Evolutionary conservation across 2,888 invertebrate genomes (phyloP), one percentile per base, ranked within the genome.

Genomic region (Aphodius sticticus): DNA sequence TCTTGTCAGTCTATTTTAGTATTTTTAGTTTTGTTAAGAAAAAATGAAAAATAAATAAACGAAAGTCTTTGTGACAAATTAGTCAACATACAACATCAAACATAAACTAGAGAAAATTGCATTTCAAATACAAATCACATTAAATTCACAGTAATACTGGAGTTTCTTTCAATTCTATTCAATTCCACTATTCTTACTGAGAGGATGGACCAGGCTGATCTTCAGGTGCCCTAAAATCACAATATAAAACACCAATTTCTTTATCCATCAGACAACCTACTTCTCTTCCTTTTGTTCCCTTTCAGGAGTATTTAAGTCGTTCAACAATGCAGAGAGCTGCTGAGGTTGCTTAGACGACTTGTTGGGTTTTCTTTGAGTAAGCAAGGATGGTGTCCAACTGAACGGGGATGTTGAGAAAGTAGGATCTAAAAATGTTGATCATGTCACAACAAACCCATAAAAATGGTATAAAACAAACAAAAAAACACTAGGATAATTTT

Each of bases 361-460:
- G 7, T 77, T 81, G 6, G 85, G 82, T 72, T 87, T 84, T 72
- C 88, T 80, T 80, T 88, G 76, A 70, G 83, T 86, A 78, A 89
- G 82, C 70, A 88, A 84, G 5, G 89, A 88, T 6, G 89, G 89
- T 6, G 89, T 88, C 89, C 89, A 89, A 83, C 88, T 89, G 83
- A 88, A 89, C 53, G 86, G 87, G 79, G 84, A 85, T 6, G 81
- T 83, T 37, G 84, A 78, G 37, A 83, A 80, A 72, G 79, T 69
- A 9, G 77, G 14, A 78, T 81, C 81, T 79, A 38, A 70, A 82
- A 76, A 26, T 26, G 26, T 26, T 26, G 26, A 26, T 26, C 26
- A 26, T 26, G 26, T 26, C 26, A 26, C 26, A 26, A 26, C 26
- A 26, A 26, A 26, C 1, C 26, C 26, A 26, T 26, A 26, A 26